Evolutionary conservation across 2,888 invertebrate genomes (phyloP).

Genomic region (Cosmopolites sordidus): DNA sequence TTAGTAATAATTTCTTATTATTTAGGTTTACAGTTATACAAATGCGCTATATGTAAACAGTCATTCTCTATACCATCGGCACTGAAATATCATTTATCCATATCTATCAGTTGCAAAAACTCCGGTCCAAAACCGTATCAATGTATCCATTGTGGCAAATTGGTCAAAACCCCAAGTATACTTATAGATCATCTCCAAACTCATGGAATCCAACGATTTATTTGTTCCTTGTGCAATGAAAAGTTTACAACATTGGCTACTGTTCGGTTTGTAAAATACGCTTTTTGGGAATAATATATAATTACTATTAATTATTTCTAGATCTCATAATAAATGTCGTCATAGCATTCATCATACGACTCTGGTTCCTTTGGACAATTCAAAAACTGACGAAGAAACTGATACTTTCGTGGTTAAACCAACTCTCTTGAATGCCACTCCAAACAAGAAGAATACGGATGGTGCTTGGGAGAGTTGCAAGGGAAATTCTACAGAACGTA

Average conservation of each 20-base stretch:
- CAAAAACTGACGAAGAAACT: conserved; percentile 47
- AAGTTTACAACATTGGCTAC: conserved; percentile 39
- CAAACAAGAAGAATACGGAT: conserved; percentile 19
- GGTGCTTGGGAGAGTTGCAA: conserved; percentile 8
- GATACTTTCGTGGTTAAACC: conserved; percentile 50
- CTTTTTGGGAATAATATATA: too few species aligned
- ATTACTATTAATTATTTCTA: too few species aligned
- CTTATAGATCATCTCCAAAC: conserved; percentile 57
- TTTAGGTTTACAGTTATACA: conserved; percentile 49
- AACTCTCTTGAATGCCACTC: conserved; percentile 3
- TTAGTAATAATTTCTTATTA: too few species aligned
- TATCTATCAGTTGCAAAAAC: conserved; percentile 29
- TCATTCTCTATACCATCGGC: conserved; percentile 39
- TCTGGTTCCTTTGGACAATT: conserved; percentile 50
- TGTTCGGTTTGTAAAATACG: too few species aligned
- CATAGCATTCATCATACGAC: conserved; percentile 50
- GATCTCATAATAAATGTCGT: conserved; percentile 55
- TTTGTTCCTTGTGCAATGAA: conserved; percentile 57
- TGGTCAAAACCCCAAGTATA: conserved; percentile 47
- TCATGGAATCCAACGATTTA: conserved; percentile 57
- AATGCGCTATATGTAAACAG: conserved; percentile 51
- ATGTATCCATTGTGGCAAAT: conserved; percentile 53
- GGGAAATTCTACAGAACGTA: neutral
- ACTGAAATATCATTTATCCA: conserved; percentile 47
- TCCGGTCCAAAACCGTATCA: conserved; percentile 38